Evolutionary conservation across 2,113 vertebrate species (phyloP).

Genomic region (Bolborhynchus lineola): DNA sequence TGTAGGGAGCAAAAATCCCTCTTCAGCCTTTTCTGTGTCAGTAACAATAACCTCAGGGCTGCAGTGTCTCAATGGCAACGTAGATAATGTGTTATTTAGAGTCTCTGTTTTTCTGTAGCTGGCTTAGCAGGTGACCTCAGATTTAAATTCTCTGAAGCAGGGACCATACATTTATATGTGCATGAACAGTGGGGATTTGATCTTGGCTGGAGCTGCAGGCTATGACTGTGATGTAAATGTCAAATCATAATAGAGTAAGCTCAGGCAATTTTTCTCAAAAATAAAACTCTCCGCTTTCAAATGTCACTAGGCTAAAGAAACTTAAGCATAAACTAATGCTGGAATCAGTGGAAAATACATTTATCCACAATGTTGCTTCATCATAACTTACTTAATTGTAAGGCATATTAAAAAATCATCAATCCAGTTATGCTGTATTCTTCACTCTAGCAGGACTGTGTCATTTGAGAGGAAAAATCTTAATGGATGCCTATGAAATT

Average conservation of each 20-base stretch:
- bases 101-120: conserved; percentile 22
- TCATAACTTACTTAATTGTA: background rate
- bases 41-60: conserved; percentile 1
- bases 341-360: conserved; percentile 6
- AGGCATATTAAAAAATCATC: conserved; percentile 14
- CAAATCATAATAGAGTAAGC: conserved; percentile 54
- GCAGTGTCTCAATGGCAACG: background rate
- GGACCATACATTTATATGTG: conserved; percentile 24
- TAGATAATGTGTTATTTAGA: conserved; percentile 31
- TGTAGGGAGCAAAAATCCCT: background rate
- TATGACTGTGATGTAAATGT: conserved; percentile 57
- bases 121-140: conserved; percentile 41
- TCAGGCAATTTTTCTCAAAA: conserved; percentile 48
- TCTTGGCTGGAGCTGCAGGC: conserved; percentile 50
- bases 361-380: background rate
- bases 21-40: background rate
- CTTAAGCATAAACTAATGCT: background rate
- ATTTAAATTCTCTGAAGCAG: conserved; percentile 36
- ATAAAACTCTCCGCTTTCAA: conserved; percentile 56
- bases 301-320: conserved; percentile 55
- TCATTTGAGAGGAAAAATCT: background rate
- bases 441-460: background rate
- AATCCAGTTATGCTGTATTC: background rate
- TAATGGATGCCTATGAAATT: background rate
- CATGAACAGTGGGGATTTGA: conserved; percentile 31